These are phyloP conservation scores for Adelphocoris suturalis DNA, from an alignment of 2,888 invertebrate genomes.

Conservation along the genomic window DNA sequence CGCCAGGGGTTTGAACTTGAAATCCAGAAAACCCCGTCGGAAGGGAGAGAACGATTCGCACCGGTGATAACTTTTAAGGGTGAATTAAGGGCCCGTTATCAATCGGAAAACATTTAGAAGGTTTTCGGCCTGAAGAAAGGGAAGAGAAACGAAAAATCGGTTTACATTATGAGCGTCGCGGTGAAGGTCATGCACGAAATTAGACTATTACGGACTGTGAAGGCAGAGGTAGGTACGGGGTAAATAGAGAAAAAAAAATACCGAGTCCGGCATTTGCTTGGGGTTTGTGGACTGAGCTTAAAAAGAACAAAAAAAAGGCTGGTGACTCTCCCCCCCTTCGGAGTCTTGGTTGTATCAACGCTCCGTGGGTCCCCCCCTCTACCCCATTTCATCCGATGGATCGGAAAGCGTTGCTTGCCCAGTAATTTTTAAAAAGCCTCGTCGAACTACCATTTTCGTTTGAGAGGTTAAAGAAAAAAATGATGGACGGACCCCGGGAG, in stretches of 20 bases:
- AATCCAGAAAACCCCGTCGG: background rate
- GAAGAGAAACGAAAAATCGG: background rate
- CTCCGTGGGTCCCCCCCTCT: background rate
- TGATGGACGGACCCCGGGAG: background rate
- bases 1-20: slow-evolving; percentile 9
- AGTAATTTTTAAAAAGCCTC: background rate
- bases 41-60: background rate
- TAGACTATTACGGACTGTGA: slow-evolving; percentile 12
- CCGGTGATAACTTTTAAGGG: background rate
- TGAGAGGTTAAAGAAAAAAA: slow-evolving; percentile 39
- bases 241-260: slow-evolving; percentile 49
- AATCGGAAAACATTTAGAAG: background rate
- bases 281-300: slow-evolving; percentile 51
- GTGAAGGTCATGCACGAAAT: slow-evolving; percentile 31
- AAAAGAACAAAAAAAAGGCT: slow-evolving; percentile 33
- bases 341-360: background rate
- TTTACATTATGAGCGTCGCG: background rate
- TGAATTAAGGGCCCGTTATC: background rate
- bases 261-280: background rate
- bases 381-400: background rate
- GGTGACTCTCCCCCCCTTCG: background rate
- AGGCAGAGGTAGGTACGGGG: slow-evolving; percentile 30
- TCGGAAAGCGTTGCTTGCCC: background rate
- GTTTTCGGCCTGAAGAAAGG: background rate
- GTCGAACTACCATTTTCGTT: background rate